These are phyloP conservation scores for Drosophila maculinotata DNA, from an alignment of 2,888 invertebrate species.

Conservation along the genomic window DNA sequence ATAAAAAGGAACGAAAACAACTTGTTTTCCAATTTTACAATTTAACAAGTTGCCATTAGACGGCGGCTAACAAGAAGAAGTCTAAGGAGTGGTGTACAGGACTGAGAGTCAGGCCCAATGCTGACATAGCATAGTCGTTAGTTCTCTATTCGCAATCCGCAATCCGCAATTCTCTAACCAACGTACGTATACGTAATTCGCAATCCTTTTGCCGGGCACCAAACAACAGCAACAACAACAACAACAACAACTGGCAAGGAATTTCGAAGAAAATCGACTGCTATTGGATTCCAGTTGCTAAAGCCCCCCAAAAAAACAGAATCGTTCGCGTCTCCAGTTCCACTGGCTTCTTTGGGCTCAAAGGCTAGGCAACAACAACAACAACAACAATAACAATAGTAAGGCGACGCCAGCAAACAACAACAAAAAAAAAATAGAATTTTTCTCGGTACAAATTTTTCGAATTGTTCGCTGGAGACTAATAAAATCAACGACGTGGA, in stretches of 20 bases:
- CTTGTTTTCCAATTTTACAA: slow-evolving; percentile 84
- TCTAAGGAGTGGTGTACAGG: not conserved
- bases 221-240: slow-evolving; percentile 32
- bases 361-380: slow-evolving; percentile 33
- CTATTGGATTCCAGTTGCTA: slow-evolving; percentile 72
- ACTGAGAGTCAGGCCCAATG: slow-evolving; percentile 13
- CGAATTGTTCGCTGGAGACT: slow-evolving; percentile 85
- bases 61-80: slow-evolving; percentile 19
- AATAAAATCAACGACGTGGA: slow-evolving; percentile 85
- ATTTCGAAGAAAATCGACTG: slow-evolving; percentile 80
- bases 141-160: slow-evolving; percentile 48
- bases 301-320: slow-evolving; percentile 11
- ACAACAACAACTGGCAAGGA: slow-evolving; percentile 51
- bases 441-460: slow-evolving; percentile 82
- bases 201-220: slow-evolving; percentile 75
- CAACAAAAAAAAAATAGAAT: slow-evolving; percentile 46
- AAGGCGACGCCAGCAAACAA: slow-evolving; percentile 41
- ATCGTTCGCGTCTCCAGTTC: slow-evolving; percentile 43
- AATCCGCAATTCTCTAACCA: slow-evolving; percentile 14
- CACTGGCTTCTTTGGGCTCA: slow-evolving; percentile 27
- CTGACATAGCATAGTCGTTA: slow-evolving; percentile 58
- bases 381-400: slow-evolving; percentile 46
- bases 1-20: slow-evolving; percentile 84
- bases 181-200: slow-evolving; percentile 45
- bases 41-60: slow-evolving; percentile 83